Base-by-base conservation (phyloP, 2,113 vertebrate genomes). In the Regulus satrapa region DNA sequence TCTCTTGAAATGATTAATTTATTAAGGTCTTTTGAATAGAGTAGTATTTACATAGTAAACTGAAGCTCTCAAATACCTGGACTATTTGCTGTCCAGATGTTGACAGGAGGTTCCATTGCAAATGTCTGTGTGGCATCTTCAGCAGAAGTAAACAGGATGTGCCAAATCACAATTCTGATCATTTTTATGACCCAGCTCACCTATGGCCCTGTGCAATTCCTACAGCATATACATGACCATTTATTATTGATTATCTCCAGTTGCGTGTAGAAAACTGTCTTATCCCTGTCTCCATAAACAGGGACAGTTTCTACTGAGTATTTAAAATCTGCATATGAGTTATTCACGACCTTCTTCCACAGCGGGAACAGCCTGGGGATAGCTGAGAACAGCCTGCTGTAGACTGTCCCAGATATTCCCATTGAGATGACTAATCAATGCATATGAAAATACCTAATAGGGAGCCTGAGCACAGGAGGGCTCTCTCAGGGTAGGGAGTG, bases 401-500 rank as follows among this genome's bases (percentile, higher is more conserved):
- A 55, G 32, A 16, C 10, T 64, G 41, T 2, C 26, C 13, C 2
- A 7, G 20, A 31, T 25, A 54, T 6, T 15, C 6, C 18, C n/a
- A 67, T 5, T 14, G 11, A 84, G 31, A 38, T 2, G 1, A 3
- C 10, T 79, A 46, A 63, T 18, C 46, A 58, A 45, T 26, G 24
- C 5, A 18, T 8, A 18, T 5, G 7, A n/a, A 76, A 80, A 76
- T 29, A 8, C 6, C 9, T 59, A 14, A 38, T 0, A 12, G 21
- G 10, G 23, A 7, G 4, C 6, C 43, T 76, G 18, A 26, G 62
- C 20, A 69, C 19, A 36, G 8, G 32, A 32, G 24, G 16, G 9
- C 1, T 72, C 5, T 12, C 20, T 29, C 32, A 46, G 32, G 4
- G 5, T 12, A 19, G 5, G 1, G 6, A 7, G 5, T 34, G 12